phyloP scores from a whole-genome alignment of 1,140 invertebrate genomes.

The Frieseomelitta varia region DNA sequence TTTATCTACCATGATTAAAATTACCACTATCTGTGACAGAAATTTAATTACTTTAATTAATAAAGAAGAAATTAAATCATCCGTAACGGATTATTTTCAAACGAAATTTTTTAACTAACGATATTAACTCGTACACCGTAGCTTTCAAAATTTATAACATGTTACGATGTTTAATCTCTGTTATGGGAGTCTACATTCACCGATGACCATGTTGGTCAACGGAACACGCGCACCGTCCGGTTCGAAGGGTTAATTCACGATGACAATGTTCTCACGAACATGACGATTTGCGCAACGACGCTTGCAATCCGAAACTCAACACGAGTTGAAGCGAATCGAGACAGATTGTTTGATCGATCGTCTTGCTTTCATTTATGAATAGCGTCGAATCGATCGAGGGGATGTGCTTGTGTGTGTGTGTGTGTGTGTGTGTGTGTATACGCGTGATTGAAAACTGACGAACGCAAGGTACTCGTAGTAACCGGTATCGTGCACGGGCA shows the following conservation, averaged over 20 bases:
- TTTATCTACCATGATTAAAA: too few species aligned
- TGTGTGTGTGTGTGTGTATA: neutral
- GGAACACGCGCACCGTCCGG: neutral
- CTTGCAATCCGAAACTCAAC: neutral
- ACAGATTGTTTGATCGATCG: neutral
- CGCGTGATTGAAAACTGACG: slow-evolving; percentile 21
- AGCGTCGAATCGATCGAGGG: neutral
- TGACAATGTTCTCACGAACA: neutral
- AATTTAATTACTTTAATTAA: too few species aligned
- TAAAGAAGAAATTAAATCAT: too few species aligned
- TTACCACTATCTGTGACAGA: too few species aligned
- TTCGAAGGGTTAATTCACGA: neutral
- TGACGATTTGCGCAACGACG: neutral
- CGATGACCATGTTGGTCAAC: too few species aligned
- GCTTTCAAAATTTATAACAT: too few species aligned
- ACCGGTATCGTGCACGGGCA: slow-evolving; percentile 36
- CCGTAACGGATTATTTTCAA: too few species aligned
- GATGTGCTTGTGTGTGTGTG: neutral
- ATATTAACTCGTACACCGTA: too few species aligned
- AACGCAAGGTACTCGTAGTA: slow-evolving; percentile 16
- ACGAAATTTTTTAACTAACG: too few species aligned
- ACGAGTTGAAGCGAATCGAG: neutral
- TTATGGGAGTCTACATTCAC: too few species aligned
- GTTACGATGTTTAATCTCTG: too few species aligned
- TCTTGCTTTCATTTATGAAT: neutral